Base-by-base conservation (phyloP, 1,140 invertebrate genomes). In the Proales similis region DNA sequence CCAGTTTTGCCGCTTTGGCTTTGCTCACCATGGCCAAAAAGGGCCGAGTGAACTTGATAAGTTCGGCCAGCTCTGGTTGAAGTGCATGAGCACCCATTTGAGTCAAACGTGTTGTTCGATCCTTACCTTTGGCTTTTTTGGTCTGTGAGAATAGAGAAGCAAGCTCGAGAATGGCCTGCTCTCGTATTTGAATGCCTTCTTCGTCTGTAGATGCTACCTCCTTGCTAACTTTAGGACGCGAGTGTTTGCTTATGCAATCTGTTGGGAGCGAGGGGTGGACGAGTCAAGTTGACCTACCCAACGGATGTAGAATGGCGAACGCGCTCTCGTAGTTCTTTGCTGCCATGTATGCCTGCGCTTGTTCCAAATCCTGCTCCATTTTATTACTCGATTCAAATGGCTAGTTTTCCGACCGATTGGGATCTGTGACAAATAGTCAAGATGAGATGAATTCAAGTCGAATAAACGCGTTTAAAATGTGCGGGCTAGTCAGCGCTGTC, bases 1-100 rank as follows among this genome's bases (percentile, higher is more conserved):
- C 92, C 62, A 99, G 78, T 78, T 98, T 98, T 0, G 93, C 93
- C 62, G 95, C 94, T 78, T 98, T 98, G 20, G 94, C 94, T 79
- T 98, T 98, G 70, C 90, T 95, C 66, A 99, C 90, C 66, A 84
- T 84, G 3, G 72, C 71, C 7, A 98, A 80, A 74, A 97, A 97
- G 11, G 92, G 91, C 68, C 93, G 82, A 12, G 90, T 90, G 51
- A 85, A 84, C 78, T 89, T 88, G 66, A 97, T 95, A 38, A 98
- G 79, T 63, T 89, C 85, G 2, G 89, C 89, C 65, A 97, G 78
- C 75, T 93, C 90, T 78, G 66, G 51, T 63, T 48, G 64, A 63
- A 38, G n/a, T n/a, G n/a, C n/a, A n/a, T n/a, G n/a, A n/a, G n/a
- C n/a, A n/a, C n/a, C n/a, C n/a, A n/a, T 19, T 46, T 2, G 4